Conservation (phyloP, 2,113 vertebrate genomes). For the Zingel zingel region DNA sequence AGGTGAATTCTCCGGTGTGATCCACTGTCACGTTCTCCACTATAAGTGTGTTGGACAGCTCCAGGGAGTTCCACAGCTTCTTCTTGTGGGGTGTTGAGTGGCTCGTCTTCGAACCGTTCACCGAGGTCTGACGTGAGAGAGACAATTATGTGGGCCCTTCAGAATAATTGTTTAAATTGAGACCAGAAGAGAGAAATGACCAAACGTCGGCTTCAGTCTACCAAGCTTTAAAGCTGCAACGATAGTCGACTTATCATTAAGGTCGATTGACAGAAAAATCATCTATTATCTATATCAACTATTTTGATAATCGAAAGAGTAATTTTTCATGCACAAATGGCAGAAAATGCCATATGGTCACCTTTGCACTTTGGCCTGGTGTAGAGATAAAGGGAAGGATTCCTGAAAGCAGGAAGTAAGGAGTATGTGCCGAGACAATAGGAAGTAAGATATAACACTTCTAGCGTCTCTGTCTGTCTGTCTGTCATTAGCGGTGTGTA, state of each 20-base stretch:
- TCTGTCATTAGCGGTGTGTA: conserved; percentile 3
- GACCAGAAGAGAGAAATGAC: background rate
- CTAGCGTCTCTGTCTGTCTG: conserved; percentile 13
- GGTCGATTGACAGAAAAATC: too few relatives aligned
- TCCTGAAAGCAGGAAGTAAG: conserved; percentile 65
- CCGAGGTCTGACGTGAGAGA: conserved; percentile 40
- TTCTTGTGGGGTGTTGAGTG: conserved; percentile 75
- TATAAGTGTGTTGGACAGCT: conserved; percentile 89
- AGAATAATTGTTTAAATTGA: background rate
- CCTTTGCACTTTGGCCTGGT: conserved; percentile 42
- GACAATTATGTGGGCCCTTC: background rate
- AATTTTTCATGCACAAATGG: too few relatives aligned
- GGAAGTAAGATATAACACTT: conserved; percentile 33
- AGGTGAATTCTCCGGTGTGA: conserved; percentile 89
- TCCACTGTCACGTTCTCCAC: conserved; percentile 88
- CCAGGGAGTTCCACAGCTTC: conserved; percentile 84
- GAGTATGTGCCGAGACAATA: conserved; percentile 4
- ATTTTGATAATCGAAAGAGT: too few relatives aligned
- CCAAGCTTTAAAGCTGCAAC: background rate
- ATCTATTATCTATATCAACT: too few relatives aligned
- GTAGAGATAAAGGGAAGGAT: conserved; percentile 42
- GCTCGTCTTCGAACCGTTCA: conserved; percentile 46
- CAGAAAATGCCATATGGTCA: conserved; percentile 6
- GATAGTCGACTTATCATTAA: too few relatives aligned
- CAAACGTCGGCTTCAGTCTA: background rate